Conservation (phyloP, 2,113 vertebrate species). For the Upupa epops region DNA sequence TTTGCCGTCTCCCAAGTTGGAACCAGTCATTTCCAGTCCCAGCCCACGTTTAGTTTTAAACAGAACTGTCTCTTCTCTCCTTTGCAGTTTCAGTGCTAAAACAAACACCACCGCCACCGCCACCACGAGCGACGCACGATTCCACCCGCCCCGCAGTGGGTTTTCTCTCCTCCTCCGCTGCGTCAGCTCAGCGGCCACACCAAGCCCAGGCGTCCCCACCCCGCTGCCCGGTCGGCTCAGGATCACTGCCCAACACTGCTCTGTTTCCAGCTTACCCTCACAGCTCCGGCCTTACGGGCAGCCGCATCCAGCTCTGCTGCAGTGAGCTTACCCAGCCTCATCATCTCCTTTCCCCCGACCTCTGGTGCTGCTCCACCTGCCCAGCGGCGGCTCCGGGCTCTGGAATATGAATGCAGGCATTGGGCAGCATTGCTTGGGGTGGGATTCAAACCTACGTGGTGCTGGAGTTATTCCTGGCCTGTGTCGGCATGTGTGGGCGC, state of each 20-base stretch:
- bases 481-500: not conserved
- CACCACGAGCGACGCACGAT: not conserved
- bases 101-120: not conserved
- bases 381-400: not conserved
- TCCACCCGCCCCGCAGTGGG: not conserved
- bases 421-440: not conserved
- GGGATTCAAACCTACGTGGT: not conserved
- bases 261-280: not conserved
- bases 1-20: not conserved
- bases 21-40: not conserved
- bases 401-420: not conserved
- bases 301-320: not conserved
- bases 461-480: conserved; percentile 7
- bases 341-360: accelerated
- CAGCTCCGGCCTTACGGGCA: not conserved
- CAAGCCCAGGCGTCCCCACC: not conserved
- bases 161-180: not conserved
- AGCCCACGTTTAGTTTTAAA: not conserved
- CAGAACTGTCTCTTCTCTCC: not conserved
- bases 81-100: not conserved
- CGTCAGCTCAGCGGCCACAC: conserved; percentile 1
- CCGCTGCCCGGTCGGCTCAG: not conserved
- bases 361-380: not conserved
- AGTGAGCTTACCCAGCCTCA: not conserved
- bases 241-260: not conserved